Conservation (phyloP, 2,113 vertebrate species). For the Manacus vitellinus region DNA sequence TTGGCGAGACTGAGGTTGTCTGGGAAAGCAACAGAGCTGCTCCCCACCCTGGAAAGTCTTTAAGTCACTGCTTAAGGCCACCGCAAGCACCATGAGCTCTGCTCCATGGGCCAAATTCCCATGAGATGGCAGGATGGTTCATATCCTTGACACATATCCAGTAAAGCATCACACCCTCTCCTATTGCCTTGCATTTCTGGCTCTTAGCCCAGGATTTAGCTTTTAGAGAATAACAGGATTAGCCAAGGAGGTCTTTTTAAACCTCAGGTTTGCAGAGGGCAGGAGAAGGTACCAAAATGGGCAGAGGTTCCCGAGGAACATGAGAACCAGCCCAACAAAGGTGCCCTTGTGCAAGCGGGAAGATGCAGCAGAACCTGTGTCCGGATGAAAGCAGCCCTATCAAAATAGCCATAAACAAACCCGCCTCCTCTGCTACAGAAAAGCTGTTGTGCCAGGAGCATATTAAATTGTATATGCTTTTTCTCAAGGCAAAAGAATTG, state of each 20-base stretch:
- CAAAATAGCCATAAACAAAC: slow-evolving; percentile 64
- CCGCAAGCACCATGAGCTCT: background rate
- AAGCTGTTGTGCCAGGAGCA: slow-evolving; percentile 63
- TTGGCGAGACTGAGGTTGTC: background rate
- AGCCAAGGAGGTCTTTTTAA: slow-evolving; percentile 18
- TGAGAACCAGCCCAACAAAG: slow-evolving; percentile 7
- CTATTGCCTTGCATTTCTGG: background rate
- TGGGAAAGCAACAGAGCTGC: background rate
- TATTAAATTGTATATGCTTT: slow-evolving; percentile 72
- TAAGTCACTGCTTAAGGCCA: background rate
- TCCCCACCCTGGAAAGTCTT: background rate
- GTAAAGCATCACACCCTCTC: slow-evolving; percentile 8
- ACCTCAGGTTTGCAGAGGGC: background rate
- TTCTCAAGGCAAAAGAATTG: slow-evolving; percentile 69
- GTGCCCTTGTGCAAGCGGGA: background rate
- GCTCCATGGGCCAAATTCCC: background rate
- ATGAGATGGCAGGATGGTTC: background rate
- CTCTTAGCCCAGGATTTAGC: background rate
- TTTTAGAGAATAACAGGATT: background rate
- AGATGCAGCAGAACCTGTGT: slow-evolving; percentile 59
- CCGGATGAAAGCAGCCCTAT: slow-evolving; percentile 54
- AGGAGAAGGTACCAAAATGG: background rate
- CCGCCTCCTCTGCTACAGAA: slow-evolving; percentile 55
- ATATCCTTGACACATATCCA: background rate
- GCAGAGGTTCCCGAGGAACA: background rate